Percentiles rank a stretch among this genome's conserved stretches.
Evolutionary conservation across 1,140 invertebrate genomes (phyloP).

Genomic region (Probaryconus sp.): DNA sequence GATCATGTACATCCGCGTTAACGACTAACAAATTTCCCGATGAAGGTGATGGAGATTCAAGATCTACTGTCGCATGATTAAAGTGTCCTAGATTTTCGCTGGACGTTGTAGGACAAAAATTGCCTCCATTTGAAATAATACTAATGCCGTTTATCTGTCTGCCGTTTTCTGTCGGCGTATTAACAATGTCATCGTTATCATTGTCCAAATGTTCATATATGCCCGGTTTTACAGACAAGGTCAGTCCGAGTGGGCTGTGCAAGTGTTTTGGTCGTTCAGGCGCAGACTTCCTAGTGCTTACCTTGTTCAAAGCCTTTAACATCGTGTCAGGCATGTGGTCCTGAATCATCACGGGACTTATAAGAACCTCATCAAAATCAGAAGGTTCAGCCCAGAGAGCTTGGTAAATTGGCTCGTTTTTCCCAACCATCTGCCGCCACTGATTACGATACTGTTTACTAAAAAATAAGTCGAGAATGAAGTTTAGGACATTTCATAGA

Average conservation of each 20-base stretch:
- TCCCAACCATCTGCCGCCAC: constrained; percentile 81
- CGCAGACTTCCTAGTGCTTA: constrained; percentile 74
- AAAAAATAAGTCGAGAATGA: background rate
- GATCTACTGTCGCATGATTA: background rate
- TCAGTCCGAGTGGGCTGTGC: constrained; percentile 61
- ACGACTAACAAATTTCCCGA: constrained; percentile 58
- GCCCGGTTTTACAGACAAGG: constrained; percentile 66
- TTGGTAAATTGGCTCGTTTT: constrained; percentile 90
- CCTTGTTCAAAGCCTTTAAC: constrained; percentile 91
- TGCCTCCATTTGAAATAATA: constrained; percentile 12
- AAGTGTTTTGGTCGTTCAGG: constrained; percentile 11
- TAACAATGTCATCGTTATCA: constrained; percentile 50
- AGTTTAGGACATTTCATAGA: background rate
- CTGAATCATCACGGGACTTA: constrained; percentile 94
- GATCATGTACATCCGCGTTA: constrained; percentile 68
- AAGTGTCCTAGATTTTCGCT: background rate
- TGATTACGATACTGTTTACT: constrained; percentile 37
- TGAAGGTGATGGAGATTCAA: background rate
- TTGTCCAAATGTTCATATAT: constrained; percentile 72
- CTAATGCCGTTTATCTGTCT: background rate
- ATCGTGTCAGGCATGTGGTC: constrained; percentile 97
- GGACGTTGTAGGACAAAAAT: background rate
- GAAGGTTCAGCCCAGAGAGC: constrained; percentile 92
- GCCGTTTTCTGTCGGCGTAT: no score
- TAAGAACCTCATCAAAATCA: constrained; percentile 94